Percentiles rank a stretch among this genome's conserved stretches.
These are phyloP conservation scores for Drosophila melanosoma DNA, from an alignment of 2,888 invertebrate species.

Conservation along the genomic window DNA sequence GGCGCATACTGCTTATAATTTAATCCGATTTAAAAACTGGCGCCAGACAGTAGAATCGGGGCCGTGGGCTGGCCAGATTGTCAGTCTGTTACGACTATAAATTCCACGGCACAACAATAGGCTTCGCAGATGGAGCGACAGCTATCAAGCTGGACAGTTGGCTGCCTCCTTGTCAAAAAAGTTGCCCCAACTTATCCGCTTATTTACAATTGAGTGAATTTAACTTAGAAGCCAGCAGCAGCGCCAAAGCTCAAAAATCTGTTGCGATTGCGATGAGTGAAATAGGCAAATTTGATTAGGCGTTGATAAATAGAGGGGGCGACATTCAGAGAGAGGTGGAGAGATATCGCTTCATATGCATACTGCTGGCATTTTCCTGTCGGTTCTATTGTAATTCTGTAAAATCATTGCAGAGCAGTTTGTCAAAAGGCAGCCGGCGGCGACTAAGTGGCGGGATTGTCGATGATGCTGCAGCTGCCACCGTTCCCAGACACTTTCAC, in stretches of 20 bases:
- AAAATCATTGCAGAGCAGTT: conserved; percentile 58
- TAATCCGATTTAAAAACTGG: conserved; percentile 78
- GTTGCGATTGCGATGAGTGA: conserved; percentile 57
- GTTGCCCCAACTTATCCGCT: conserved; percentile 68
- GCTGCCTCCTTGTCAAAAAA: conserved; percentile 49
- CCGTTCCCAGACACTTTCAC: conserved; percentile 62
- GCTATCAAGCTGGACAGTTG: conserved; percentile 53
- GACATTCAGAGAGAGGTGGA: neutral
- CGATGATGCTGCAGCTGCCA: conserved; percentile 65
- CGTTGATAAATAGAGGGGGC: neutral
- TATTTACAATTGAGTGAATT: conserved; percentile 72
- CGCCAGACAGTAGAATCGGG: conserved; percentile 67
- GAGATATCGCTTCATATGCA: conserved; percentile 17
- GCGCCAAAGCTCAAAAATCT: conserved; percentile 35
- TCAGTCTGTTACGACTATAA: conserved; percentile 13
- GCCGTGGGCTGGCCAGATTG: conserved; percentile 48
- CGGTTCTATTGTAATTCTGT: conserved; percentile 23
- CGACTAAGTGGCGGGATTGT: conserved; percentile 49
- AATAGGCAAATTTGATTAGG: conserved; percentile 56
- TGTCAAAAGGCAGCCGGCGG: conserved; percentile 44
- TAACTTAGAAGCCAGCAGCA: conserved; percentile 33
- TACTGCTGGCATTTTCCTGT: conserved; percentile 3
- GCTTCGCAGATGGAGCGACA: conserved; percentile 41
- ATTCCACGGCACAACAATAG: conserved; percentile 46
- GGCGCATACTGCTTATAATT: conserved; percentile 59